Conservation (phyloP, 2,797 vertebrate genomes). For the Gephyroberyx darwinii region DNA sequence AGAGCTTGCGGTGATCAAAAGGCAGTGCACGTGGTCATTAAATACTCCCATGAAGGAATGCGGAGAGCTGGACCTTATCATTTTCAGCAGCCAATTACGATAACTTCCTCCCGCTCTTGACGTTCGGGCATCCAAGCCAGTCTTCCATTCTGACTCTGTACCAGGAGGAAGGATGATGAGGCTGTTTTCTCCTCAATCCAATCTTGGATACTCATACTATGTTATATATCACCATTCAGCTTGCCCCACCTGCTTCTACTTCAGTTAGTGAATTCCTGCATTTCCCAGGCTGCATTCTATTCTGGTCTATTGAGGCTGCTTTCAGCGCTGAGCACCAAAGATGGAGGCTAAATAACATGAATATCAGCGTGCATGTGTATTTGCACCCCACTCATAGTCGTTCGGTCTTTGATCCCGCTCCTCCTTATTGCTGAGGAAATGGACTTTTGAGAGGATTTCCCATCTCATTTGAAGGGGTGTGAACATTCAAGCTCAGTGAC, state of each 20-base stretch:
- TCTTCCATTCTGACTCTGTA: no score
- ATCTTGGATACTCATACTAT: no score
- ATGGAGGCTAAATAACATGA: no score
- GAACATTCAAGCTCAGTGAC: conserved; percentile 22
- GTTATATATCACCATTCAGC: no score
- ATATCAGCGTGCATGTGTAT: conserved; percentile 5
- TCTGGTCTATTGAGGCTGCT: no score
- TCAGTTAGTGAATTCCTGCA: no score
- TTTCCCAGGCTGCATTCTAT: no score
- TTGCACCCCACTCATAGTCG: conserved; percentile 3
- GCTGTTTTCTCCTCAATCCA: no score
- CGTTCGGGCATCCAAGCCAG: background rate
- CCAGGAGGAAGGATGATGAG: no score
- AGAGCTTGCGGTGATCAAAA: conserved; percentile 24
- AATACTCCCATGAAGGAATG: conserved; percentile 16
- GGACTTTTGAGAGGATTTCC: conserved; percentile 24
- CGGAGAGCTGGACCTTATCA: conserved; percentile 25
- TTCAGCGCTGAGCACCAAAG: background rate
- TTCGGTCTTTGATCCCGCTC: conserved; percentile 14
- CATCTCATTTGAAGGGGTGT: conserved; percentile 20
- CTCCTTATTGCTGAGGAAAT: conserved; percentile 36
- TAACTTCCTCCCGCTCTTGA: background rate
- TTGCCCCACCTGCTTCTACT: no score
- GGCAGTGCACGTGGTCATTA: conserved; percentile 26
- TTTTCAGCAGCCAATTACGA: conserved; percentile 30